Conservation (phyloP, 2,797 vertebrate genomes). For the Morelia viridis region DNA sequence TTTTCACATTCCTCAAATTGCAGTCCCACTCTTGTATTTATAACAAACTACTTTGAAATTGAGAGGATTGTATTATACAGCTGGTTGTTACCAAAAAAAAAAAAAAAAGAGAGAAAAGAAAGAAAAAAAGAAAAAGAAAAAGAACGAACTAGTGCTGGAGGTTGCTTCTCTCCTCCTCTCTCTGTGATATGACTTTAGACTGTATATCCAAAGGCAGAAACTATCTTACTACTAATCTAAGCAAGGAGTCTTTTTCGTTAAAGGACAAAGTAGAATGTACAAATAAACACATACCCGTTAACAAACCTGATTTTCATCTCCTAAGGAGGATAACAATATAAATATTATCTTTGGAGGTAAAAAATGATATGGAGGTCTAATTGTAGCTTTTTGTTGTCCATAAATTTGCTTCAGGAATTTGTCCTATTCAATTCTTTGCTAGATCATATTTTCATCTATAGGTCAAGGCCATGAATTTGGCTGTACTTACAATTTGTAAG, state of each 20-base stretch:
- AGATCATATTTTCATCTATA: constrained; percentile 18
- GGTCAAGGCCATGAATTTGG: constrained; percentile 37
- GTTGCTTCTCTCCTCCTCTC: neutral
- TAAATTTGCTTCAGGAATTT: neutral
- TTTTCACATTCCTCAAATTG: neutral
- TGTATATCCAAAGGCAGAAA: neutral
- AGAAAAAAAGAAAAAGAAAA: neutral
- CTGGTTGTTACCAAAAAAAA: too few relatives aligned
- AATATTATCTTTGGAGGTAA: neutral
- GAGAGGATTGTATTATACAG: neutral
- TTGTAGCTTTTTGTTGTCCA: neutral
- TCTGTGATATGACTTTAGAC: neutral
- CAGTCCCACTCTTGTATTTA: neutral
- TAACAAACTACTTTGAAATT: neutral
- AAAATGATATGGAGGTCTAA: neutral
- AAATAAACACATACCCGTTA: neutral
- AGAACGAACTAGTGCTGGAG: neutral
- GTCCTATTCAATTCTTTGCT: neutral
- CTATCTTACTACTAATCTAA: neutral
- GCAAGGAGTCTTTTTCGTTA: neutral
- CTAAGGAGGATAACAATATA: neutral
- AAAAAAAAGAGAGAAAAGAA: neutral
- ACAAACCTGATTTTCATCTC: neutral
- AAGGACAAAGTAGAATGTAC: neutral
- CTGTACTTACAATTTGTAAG: constrained; percentile 33